Evolutionary conservation across 2,113 vertebrate species (phyloP), one percentile per base, ranked within the genome.

Genomic region (Ceuthmochares aereus): DNA sequence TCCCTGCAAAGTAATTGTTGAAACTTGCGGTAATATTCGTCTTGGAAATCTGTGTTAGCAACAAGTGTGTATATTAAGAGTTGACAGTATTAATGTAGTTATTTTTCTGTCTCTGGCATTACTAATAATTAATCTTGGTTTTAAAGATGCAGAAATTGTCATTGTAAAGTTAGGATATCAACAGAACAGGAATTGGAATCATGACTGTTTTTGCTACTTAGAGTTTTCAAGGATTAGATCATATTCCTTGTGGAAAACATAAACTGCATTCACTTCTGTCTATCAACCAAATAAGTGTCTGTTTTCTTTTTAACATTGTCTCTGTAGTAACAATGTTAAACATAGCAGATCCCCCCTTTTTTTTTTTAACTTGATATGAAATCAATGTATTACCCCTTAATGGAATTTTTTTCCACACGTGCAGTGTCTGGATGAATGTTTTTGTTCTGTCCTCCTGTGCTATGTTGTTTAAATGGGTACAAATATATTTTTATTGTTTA

Each of bases 401-500:
- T 43, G 21, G 52, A 58, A 22, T 47, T 78, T 59, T 62, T 87
- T 15, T 40, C 40, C 40, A 40, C 40, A 40, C 12, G 40, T 40
- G 40, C 40, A 40, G 25, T 87, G 64, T 92, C 29, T 45, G 60
- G 75, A 25, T 79, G 15, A 54, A 58, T 70, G 15, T 14, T 79
- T 83, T 45, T 93, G 8, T 72, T 70, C 45, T 80, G 2, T 62
- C 5, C 3, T 25, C 9, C 32, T 45, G 26, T 66, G 9, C 30
- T 47, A 0, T 45, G 7, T 21, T 69, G 12, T 27, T 60, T 69
- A 84, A 30, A 91, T 54, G 5, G 6, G 21, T 69, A 2, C 12
- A 67, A 81, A 56, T 82, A 22, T 78, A 11, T 88, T 96, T 82
- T 92, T 62, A 30, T 40, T 51, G 88, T 97, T 29, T 89, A 99